Percentiles rank a stretch among this genome's conserved stretches.
Conservation (phyloP, 2,113 vertebrate species). For the Erpornis zantholeuca region DNA sequence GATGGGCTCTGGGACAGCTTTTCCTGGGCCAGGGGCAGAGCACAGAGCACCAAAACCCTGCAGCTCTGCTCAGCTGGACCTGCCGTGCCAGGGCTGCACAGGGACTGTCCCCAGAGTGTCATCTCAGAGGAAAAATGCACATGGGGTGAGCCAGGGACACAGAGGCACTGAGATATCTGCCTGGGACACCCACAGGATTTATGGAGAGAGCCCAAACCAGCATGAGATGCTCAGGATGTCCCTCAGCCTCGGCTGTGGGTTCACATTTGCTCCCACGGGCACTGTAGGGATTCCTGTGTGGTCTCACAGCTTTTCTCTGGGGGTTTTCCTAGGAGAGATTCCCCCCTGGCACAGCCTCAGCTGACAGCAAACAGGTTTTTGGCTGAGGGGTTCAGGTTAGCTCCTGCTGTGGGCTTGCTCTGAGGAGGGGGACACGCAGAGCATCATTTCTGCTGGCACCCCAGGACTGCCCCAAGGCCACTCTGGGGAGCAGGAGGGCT, state of each 20-base stretch:
- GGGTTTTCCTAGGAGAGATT: neutral
- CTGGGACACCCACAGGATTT: neutral
- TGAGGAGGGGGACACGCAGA: rapidly evolving
- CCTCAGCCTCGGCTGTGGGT: neutral
- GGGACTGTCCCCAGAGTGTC: neutral
- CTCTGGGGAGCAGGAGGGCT: neutral
- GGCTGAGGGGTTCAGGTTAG: neutral
- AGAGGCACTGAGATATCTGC: rapidly evolving
- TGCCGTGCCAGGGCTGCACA: rapidly evolving
- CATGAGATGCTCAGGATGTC: neutral
- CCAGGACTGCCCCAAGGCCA: rapidly evolving
- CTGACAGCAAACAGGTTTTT: neutral
- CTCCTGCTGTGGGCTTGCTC: rapidly evolving
- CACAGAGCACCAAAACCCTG: neutral
- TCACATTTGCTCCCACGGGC: rapidly evolving
- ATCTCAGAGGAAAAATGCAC: rapidly evolving
- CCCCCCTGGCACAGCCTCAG: neutral
- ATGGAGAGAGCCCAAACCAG: rapidly evolving
- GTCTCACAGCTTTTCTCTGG: neutral
- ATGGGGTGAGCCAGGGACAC: neutral
- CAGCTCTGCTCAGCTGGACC: neutral
- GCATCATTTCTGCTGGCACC: neutral
- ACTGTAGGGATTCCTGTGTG: rapidly evolving
- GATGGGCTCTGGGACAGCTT: neutral
- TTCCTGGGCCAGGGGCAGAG: neutral